phyloP scores from a whole-genome alignment of 1,140 invertebrate species.

The Drosophila dunni region DNA sequence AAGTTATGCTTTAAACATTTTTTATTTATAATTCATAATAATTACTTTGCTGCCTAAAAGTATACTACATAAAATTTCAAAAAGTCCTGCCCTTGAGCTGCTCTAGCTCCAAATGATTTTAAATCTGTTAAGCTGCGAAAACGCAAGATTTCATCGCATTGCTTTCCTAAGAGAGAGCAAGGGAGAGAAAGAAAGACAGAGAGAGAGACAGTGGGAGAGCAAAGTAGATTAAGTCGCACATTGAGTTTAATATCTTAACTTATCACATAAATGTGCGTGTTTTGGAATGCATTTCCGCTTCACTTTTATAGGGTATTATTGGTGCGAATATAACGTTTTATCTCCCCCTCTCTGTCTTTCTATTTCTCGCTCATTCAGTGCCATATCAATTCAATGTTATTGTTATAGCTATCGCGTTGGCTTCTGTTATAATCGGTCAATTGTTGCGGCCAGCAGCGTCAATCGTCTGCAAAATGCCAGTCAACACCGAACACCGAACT shows the following conservation, averaged over 20 bases:
- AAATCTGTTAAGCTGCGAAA: too few species aligned
- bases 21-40: too few species aligned
- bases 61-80: too few species aligned
- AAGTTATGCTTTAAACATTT: too few species aligned
- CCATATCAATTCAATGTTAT: slow-evolving; percentile 24
- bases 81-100: too few species aligned
- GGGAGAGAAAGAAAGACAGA: too few species aligned
- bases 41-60: too few species aligned
- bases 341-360: not conserved
- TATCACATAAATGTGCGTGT: not conserved
- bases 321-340: not conserved
- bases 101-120: too few species aligned
- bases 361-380: too few species aligned
- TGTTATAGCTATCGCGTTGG: slow-evolving; percentile 29
- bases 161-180: too few species aligned
- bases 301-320: slow-evolving; percentile 15
- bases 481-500: slow-evolving; percentile 1
- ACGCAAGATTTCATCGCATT: too few species aligned
- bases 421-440: slow-evolving; percentile 71
- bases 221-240: not conserved
- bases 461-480: slow-evolving; percentile 33
- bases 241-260: not conserved
- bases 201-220: too few species aligned
- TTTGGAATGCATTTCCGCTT: not conserved
- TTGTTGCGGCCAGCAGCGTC: slow-evolving; percentile 55